These are phyloP conservation scores for Morpho deidamia DNA, from an alignment of 2,888 invertebrate species.

Conservation along the genomic window DNA sequence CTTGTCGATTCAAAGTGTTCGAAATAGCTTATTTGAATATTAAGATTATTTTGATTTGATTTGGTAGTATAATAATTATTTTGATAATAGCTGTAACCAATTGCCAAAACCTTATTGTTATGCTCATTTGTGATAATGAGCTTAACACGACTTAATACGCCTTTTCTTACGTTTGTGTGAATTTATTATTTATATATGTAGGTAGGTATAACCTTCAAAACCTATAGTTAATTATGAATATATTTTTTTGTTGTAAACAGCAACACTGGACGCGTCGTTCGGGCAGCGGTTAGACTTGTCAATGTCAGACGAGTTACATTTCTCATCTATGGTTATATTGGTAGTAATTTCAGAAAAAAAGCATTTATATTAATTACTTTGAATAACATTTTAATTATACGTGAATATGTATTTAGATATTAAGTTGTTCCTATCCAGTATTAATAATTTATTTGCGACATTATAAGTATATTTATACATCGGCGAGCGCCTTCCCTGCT, in stretches of 20 bases:
- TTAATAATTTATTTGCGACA: background rate
- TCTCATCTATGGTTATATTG: slow-evolving; percentile 5
- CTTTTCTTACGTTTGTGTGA: no score
- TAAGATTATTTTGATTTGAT: no score
- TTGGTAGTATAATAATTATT: no score
- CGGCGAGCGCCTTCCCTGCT: slow-evolving; percentile 12
- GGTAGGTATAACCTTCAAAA: no score
- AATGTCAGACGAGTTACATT: slow-evolving; percentile 26
- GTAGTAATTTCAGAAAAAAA: background rate
- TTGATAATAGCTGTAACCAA: no score
- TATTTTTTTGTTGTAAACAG: slow-evolving; percentile 1
- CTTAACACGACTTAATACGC: no score
- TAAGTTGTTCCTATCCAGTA: background rate
- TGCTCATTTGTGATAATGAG: no score
- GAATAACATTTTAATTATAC: slow-evolving; percentile 6
- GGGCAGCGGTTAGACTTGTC: slow-evolving; percentile 20
- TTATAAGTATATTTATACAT: background rate
- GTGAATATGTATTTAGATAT: slow-evolving; percentile 6
- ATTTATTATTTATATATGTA: no score
- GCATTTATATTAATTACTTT: slow-evolving; percentile 19
- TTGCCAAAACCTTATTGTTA: no score
- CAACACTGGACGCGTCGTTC: slow-evolving; percentile 16
- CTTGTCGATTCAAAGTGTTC: no score
- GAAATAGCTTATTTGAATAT: no score
- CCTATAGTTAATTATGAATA: no score